Percentiles rank a stretch among this genome's conserved stretches.
phyloP scores from a whole-genome alignment of 2,797 vertebrate genomes.

The Bradypodion ventrale region DNA sequence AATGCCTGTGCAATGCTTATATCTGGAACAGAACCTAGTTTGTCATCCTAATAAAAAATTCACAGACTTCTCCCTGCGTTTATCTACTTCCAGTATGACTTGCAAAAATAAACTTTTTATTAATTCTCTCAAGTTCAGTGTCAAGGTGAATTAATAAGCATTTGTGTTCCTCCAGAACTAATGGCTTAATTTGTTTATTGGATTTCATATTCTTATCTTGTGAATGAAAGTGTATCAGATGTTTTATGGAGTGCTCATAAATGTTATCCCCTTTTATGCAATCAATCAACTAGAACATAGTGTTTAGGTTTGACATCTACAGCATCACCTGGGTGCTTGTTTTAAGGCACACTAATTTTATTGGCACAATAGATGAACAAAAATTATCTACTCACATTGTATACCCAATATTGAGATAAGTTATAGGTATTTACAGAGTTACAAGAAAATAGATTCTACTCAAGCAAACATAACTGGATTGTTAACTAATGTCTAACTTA shows the following conservation, averaged over 20 bases:
- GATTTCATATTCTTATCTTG: slow-evolving; percentile 3
- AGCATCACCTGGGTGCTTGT: not conserved
- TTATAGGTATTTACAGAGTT: not conserved
- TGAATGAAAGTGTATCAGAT: slow-evolving; percentile 6
- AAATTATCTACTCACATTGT: not conserved
- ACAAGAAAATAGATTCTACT: not conserved
- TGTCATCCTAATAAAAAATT: not conserved
- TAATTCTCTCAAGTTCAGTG: not conserved
- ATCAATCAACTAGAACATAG: slow-evolving; percentile 1
- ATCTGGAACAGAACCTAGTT: not conserved
- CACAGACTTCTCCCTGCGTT: not conserved
- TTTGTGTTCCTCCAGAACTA: slow-evolving; percentile 8
- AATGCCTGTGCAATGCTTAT: too few species aligned
- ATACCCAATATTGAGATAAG: not conserved
- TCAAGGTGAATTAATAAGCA: slow-evolving; percentile 13
- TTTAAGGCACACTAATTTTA: not conserved
- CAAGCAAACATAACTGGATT: not conserved
- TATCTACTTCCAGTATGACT: not conserved
- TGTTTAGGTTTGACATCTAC: slow-evolving; percentile 2
- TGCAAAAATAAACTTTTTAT: not conserved
- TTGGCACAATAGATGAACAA: not conserved
- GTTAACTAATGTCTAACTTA: too few species aligned
- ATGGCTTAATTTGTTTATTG: slow-evolving; percentile 15
- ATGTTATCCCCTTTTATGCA: not conserved
- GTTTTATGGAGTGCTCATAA: slow-evolving; percentile 10